These are phyloP conservation scores for Nemoura dubitans DNA, from an alignment of 2,888 invertebrate genomes.

Conservation along the genomic window DNA sequence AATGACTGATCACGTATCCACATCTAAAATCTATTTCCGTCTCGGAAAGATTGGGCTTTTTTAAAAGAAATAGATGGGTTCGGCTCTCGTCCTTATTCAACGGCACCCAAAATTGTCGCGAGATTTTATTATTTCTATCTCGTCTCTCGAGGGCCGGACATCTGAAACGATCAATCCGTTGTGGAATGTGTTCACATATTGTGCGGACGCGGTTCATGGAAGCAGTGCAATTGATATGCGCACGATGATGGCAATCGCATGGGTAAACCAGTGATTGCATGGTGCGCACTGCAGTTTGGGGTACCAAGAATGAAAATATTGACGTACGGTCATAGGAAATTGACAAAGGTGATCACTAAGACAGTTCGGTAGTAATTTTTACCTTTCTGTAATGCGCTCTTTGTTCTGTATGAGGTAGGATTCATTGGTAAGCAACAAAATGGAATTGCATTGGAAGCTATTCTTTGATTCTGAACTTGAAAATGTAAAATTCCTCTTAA, in stretches of 20 bases:
- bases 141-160: neutral
- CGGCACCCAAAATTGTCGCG: neutral
- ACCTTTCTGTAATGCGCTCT: too few species aligned
- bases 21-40: neutral
- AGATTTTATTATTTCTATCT: neutral
- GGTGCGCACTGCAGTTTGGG: neutral
- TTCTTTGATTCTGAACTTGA: too few species aligned
- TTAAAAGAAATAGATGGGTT: neutral
- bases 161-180: neutral
- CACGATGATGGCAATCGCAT: neutral
- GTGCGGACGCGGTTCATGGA: neutral
- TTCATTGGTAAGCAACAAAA: too few species aligned
- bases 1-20: too few species aligned
- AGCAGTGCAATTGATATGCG: neutral
- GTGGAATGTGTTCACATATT: neutral
- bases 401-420: too few species aligned
- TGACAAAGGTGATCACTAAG: too few species aligned
- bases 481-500: too few species aligned
- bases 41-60: neutral
- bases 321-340: neutral
- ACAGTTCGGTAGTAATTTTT: too few species aligned
- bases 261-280: neutral
- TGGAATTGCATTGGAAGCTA: too few species aligned
- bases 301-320: neutral
- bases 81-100: neutral